Evolutionary conservation across 2,797 vertebrate species (phyloP).

Genomic region (Dryobates pubescens): DNA sequence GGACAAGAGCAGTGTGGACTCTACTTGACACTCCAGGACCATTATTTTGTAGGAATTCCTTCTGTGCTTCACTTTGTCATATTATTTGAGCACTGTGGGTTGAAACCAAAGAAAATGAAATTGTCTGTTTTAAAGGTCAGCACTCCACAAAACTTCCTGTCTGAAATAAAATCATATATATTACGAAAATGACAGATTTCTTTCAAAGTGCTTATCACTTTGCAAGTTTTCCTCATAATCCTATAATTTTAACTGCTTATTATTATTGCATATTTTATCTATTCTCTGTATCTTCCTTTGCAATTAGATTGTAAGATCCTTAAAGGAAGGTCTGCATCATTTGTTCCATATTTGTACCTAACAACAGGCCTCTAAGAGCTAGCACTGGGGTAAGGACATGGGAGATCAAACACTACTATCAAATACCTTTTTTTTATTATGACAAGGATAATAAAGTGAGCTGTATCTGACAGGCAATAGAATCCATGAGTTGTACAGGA

Average conservation of each 20-base stretch:
- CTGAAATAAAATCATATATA: neutral
- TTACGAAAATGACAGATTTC: neutral
- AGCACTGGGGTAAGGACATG: neutral
- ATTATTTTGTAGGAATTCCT: neutral
- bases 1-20: neutral
- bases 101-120: neutral
- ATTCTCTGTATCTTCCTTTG: neutral
- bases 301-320: neutral
- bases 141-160: neutral
- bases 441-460: neutral
- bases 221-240: neutral
- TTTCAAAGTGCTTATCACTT: neutral
- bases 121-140: neutral
- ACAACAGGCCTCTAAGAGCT: neutral
- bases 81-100: neutral
- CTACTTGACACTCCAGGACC: neutral
- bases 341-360: neutral
- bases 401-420: neutral
- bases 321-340: neutral
- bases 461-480: neutral
- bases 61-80: neutral
- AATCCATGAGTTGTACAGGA: neutral
- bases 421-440: neutral
- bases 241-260: neutral
- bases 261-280: neutral